Conservation (phyloP, 2,797 vertebrate species). For the Centropyge bicolor region DNA sequence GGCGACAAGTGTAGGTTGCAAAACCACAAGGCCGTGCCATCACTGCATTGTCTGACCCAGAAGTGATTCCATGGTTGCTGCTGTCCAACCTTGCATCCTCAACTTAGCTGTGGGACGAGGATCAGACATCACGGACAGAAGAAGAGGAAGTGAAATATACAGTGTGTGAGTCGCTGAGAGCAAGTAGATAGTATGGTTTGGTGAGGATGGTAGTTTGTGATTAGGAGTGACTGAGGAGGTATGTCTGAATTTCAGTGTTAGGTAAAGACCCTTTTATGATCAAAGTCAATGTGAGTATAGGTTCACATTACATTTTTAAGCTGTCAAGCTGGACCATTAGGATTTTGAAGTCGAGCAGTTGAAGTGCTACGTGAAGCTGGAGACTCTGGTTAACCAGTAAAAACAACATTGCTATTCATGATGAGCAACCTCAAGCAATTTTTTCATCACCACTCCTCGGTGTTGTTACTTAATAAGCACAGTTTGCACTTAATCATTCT, state of each 20-base stretch:
- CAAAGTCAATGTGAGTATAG: background rate
- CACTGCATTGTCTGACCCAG: background rate
- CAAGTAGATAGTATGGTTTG: conserved; percentile 6
- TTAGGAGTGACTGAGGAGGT: background rate
- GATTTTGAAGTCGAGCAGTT: conserved; percentile 7
- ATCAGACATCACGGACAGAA: background rate
- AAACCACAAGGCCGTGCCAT: background rate
- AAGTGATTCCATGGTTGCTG: background rate
- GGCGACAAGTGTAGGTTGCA: background rate
- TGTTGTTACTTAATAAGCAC: conserved; percentile 45
- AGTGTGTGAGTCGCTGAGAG: background rate
- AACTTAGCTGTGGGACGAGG: background rate
- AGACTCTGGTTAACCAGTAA: conserved; percentile 23
- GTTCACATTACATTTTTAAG: background rate
- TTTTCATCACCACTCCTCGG: conserved; percentile 35
- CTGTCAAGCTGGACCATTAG: background rate
- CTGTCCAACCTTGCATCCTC: background rate
- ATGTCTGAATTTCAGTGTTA: background rate
- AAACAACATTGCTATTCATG: conserved; percentile 35
- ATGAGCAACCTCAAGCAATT: conserved; percentile 22
- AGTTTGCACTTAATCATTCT: background rate
- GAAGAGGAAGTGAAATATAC: background rate
- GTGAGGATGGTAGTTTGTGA: background rate
- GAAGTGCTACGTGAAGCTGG: background rate
- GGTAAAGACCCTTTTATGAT: background rate